Evolutionary conservation across 2,888 invertebrate genomes (phyloP).

Genomic region (Reticulitermes lucifugus): DNA sequence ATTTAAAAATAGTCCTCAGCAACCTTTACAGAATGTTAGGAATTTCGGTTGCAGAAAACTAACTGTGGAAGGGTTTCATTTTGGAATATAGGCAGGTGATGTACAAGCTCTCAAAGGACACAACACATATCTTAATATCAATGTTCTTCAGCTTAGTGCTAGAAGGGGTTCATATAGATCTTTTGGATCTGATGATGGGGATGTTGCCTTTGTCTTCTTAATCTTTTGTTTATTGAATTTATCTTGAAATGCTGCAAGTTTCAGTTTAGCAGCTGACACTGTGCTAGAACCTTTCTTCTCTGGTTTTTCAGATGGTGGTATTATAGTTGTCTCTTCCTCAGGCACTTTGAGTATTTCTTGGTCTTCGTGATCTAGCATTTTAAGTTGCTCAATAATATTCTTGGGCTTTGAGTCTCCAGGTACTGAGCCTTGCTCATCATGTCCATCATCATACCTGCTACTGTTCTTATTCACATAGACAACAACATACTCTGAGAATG

Average conservation of each 20-base stretch:
- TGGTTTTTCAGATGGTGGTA: conserved; percentile 53
- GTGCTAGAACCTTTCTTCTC: conserved; percentile 62
- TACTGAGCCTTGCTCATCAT: conserved; percentile 25
- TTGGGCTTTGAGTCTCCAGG: conserved; percentile 63
- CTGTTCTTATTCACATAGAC: conserved; percentile 87
- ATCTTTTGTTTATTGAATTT: conserved; percentile 43
- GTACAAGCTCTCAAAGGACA: neutral
- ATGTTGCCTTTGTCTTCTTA: conserved; percentile 56
- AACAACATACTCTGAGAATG: conserved; percentile 85
- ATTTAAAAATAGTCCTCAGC: neutral
- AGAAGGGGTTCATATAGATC: conserved; percentile 74
- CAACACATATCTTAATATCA: neutral
- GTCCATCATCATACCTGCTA: conserved; percentile 57
- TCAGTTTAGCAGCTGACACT: conserved; percentile 74
- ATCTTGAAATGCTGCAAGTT: conserved; percentile 65
- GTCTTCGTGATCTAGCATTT: conserved; percentile 74
- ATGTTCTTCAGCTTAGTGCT: conserved; percentile 71
- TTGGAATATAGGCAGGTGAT: neutral
- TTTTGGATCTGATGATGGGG: conserved; percentile 60
- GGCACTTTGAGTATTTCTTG: conserved; percentile 22
- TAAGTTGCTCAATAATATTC: conserved; percentile 85
- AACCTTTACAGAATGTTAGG: neutral
- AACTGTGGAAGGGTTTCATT: neutral
- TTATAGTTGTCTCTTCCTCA: conserved; percentile 46
- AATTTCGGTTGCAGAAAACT: neutral